Base-by-base conservation (phyloP, 2,888 invertebrate genomes). In the Caenorhabditis auriculariae region DNA sequence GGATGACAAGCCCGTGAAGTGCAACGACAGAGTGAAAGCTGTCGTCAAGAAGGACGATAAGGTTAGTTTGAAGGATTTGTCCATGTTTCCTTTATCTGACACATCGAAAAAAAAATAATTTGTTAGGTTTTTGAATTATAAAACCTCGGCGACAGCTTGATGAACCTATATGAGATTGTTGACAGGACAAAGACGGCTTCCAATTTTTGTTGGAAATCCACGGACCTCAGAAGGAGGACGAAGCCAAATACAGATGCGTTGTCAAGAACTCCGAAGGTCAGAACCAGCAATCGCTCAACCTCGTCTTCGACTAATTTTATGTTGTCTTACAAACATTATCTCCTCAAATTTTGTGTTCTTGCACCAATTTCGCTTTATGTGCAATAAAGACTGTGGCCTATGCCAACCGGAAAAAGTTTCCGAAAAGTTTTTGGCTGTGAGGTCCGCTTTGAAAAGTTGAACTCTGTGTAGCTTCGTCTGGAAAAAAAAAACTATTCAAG, bases 211-310 rank as follows among this genome's bases (percentile, higher is more conserved):
- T 79, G 39, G 80, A 80, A 56, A 80, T 80, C 66, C 49, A 48
- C 53, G 77, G 75, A 23, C 80, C 80, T 32, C 56, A 65, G 45
- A 80, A 80, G 67, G 78, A 79, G n/a, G 80, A 80, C 55, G 75
- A 80, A 52, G 80, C 80, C 52, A 79, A 80, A 59, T 76, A 76
- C 67, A 75, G 75, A 54, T 76, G 74, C 52, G 60, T 76, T 55
- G 73, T 81, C 45, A 75, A 76, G 69, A 81, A 82, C 65, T 69
- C 74, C 29, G 81, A 81, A 54, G 81, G 81, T 23, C 72, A 72
- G 48, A 82, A 82, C 66, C 76, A 76, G 45, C 81, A 81, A 59
- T 69, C 78, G 12, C 69, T 81, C 44, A 81, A 81, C 62, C 64
- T 81, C 41, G 69, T 68, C 35, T 81, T 81, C 57, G 81, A 76